phyloP scores from a whole-genome alignment of 2,888 invertebrate genomes.

The Ophion ventricosus region DNA sequence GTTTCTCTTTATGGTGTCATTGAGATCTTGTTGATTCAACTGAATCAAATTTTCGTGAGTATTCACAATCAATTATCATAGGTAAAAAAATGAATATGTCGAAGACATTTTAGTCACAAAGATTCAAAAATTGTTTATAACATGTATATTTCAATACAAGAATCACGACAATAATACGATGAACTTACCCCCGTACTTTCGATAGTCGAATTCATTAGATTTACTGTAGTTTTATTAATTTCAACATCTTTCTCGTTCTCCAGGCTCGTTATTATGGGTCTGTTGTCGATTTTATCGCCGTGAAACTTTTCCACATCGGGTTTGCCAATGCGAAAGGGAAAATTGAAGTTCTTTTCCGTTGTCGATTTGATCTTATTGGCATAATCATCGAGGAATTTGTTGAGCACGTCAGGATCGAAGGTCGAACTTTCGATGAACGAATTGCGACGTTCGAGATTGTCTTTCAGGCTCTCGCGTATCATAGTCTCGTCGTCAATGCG shows the following conservation, averaged over 20 bases:
- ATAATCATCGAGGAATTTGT: conserved; percentile 87
- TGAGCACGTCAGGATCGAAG: conserved; percentile 85
- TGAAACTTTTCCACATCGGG: conserved; percentile 56
- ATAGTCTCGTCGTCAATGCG: conserved; percentile 74
- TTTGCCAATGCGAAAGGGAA: conserved; percentile 72
- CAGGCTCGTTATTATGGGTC: conserved; percentile 31
- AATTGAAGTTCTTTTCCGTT: conserved; percentile 73
- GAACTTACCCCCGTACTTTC: conserved; percentile 61
- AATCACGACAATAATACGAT: not conserved
- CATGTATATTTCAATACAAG: not conserved
- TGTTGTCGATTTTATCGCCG: conserved; percentile 23
- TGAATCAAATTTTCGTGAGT: conserved; percentile 44
- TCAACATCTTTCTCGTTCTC: conserved; percentile 15
- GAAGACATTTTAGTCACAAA: not conserved
- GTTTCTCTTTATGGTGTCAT: conserved; percentile 80
- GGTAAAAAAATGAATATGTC: not conserved
- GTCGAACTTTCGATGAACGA: conserved; percentile 80
- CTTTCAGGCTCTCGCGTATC: conserved; percentile 71
- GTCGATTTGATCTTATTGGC: conserved; percentile 85
- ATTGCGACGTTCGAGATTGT: conserved; percentile 73
- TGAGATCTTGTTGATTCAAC: conserved; percentile 71
- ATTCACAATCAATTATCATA: not conserved
- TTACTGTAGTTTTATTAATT: conserved; percentile 43
- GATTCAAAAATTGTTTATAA: not conserved
- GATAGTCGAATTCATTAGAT: conserved; percentile 58